Base-by-base conservation (phyloP, 2,113 vertebrate species). In the Rhombomys opimus region DNA sequence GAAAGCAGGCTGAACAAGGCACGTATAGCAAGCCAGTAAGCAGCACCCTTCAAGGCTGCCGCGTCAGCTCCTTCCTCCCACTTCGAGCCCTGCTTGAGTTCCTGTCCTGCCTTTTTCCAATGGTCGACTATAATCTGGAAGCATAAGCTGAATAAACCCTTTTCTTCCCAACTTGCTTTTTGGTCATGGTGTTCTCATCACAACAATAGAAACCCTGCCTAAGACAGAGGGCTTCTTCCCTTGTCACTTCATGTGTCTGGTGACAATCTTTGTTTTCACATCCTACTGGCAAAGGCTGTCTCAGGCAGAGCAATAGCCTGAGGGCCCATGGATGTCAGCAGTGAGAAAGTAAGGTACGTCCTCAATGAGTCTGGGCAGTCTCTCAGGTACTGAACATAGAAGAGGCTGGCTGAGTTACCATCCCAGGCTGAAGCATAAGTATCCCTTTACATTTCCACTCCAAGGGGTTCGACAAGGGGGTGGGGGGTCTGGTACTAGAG, bases 351-450 rank as follows among this genome's bases (percentile, higher is more conserved):
- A 30, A 2, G 27, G 5, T 8, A 11, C 14, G 18, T 11, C 20
- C 75, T 4, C 38, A 2, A 41, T 2, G 9, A 27, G 27, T 30
- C 10, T 9, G 41, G 59, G 20, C 7, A 14, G 54, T 25, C 82
- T 23, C 0, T 1, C 61, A 15, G 63, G 63, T 7, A 8, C 18
- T 5, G 7, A 0, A 38, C 11, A 15, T 14, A 30, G 7, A 25
- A 14, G 23, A 17, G 18, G 57, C 7, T 5, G 1, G 9, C 6
- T 59, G 50, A 2, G 9, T 12, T 25, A 3, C 12, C 32, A 12
- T 2, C 6, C 10, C 23, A 4, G 38, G 10, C 68, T 63, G 38
- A 54, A 68, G 32, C 7, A 18, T 70, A 75, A 75, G 70, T 20
- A 17, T 17, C 14, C 23, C 25, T 57, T 57, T 25, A 18, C 10